Evolutionary conservation across 2,113 vertebrate species (phyloP), one percentile per base, ranked within the genome.

Genomic region (Channa maculata): DNA sequence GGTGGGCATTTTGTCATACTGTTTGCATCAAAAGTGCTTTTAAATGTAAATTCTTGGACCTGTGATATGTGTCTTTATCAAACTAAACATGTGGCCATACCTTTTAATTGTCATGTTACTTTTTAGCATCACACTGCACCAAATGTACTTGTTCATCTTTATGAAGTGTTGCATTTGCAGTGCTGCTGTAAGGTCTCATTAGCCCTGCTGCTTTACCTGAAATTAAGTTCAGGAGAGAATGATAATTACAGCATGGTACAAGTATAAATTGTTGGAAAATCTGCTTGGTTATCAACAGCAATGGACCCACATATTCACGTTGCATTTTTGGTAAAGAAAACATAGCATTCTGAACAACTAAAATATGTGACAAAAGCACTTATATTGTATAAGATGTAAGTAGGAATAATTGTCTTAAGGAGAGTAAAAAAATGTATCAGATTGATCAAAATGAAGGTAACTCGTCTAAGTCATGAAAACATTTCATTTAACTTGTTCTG

Each of bases 121-220:
- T 70, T 14, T 77, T 41, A 36, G 61, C 51, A 63, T 54, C 74
- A 60, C 34, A 4, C 12, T 55, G 12, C 57, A 55, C 43, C 38
- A 69, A 59, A 49, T 75, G 53, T 68, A 57, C 15, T 54, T 4
- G 36, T 73, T 59, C 61, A 2, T 78, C 46, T 43, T 71, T 38
- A 67, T 78, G 4, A 57, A 38, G 24, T 72, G 24, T 77, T 80
- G 10, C 62, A 13, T 52, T 39, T 52, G 43, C 48, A 62, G 41
- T 5, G 14, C 62, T 74, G 71, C 65, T 82, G 44, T 51, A 61
- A 67, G 4, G 1, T 65, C 33, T 43, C 41, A 55, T 0, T 12
- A 64, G 2, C 48, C 48, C 3, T 24, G 24, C 24, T 24, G 24
- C 15, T 38, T 2, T 0, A 3, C 9, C 15, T 48, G 39, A 48